These are phyloP conservation scores for Meloidogyne chitwoodi DNA, from an alignment of 1,140 invertebrate species.

Conservation along the genomic window DNA sequence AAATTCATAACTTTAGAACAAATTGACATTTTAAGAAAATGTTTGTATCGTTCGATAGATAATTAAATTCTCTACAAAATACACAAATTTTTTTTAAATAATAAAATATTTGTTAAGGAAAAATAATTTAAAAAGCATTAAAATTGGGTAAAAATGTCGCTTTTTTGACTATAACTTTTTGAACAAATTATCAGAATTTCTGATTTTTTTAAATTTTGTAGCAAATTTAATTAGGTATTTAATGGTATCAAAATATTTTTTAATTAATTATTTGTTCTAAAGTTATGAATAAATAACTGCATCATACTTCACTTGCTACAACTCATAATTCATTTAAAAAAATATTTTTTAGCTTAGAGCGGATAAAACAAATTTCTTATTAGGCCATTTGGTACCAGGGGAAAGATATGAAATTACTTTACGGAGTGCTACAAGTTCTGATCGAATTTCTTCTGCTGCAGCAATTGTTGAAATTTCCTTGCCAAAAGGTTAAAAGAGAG, in stretches of 20 bases:
- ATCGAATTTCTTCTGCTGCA: constrained; percentile 48
- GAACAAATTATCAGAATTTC: neutral
- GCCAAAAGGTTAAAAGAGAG: constrained; percentile 43
- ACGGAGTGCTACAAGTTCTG: constrained; percentile 40
- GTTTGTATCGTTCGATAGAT: too few relatives aligned
- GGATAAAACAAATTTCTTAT: constrained; percentile 45
- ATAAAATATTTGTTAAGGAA: too few relatives aligned
- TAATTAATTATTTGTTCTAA: too few relatives aligned
- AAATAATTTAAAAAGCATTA: too few relatives aligned
- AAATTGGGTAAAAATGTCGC: neutral
- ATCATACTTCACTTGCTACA: too few relatives aligned
- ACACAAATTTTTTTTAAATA: too few relatives aligned
- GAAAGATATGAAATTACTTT: constrained; percentile 59
- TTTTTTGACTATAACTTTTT: neutral
- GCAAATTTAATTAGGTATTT: neutral
- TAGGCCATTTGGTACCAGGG: constrained; percentile 50
- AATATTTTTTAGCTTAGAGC: constrained; percentile 42
- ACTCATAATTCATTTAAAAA: neutral
- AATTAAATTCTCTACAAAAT: too few relatives aligned
- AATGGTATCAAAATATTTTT: too few relatives aligned
- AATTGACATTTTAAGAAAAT: too few relatives aligned
- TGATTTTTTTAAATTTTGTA: neutral
- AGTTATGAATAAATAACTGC: too few relatives aligned
- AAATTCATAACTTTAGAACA: too few relatives aligned
- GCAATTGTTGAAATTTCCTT: constrained; percentile 59